Percentiles rank a stretch among this genome's conserved stretches.
These are phyloP conservation scores for Acipenser ruthenus DNA, from an alignment of 2,797 vertebrate species.

Conservation along the genomic window DNA sequence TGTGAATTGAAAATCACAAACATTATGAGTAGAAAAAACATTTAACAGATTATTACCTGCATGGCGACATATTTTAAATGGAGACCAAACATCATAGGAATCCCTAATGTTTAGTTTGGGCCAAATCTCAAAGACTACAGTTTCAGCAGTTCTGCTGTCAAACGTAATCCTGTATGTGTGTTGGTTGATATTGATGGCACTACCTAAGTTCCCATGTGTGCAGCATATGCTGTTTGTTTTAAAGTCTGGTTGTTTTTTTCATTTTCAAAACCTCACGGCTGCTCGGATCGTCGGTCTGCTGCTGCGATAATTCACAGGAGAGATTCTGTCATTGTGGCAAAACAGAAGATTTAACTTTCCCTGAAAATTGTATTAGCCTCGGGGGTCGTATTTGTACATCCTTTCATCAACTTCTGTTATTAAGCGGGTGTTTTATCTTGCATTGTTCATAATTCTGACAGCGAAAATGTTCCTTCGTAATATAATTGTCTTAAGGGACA, in stretches of 20 bases:
- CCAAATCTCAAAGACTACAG: constrained; percentile 27
- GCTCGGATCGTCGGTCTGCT: constrained; percentile 55
- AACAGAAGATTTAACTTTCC: constrained; percentile 31
- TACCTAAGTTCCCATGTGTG: constrained; percentile 51
- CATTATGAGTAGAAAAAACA: neutral
- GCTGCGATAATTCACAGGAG: constrained; percentile 59
- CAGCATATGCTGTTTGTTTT: constrained; percentile 70
- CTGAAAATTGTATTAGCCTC: constrained; percentile 31
- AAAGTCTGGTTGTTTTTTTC: constrained; percentile 43
- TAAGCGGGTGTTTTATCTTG: constrained; percentile 20
- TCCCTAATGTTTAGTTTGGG: neutral
- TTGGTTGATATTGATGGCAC: constrained; percentile 50
- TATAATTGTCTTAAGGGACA: constrained; percentile 13
- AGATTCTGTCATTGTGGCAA: constrained; percentile 50
- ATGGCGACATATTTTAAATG: constrained; percentile 20
- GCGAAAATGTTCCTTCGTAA: constrained; percentile 18
- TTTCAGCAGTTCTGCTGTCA: constrained; percentile 54
- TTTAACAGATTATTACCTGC: no score
- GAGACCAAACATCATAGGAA: constrained; percentile 22
- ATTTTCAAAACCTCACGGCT: constrained; percentile 52
- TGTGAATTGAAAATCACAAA: no score
- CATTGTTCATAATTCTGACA: constrained; percentile 24
- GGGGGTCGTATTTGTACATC: constrained; percentile 34
- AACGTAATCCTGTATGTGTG: constrained; percentile 37
- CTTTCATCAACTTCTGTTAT: constrained; percentile 31